These are phyloP conservation scores for Trachelus stipa DNA, from an alignment of 2,888 invertebrate genomes.

Conservation along the genomic window DNA sequence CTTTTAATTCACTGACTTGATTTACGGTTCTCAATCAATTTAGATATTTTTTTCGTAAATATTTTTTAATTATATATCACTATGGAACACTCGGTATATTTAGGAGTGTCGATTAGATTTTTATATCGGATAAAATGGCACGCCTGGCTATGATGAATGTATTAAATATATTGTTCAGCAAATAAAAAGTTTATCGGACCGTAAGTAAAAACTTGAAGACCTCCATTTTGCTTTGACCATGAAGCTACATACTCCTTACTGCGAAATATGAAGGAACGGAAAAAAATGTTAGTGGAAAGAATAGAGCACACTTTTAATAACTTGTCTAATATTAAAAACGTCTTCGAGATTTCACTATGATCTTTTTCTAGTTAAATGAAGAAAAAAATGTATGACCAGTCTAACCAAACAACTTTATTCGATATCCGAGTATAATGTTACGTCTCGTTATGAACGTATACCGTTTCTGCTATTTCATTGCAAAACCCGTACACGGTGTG, in stretches of 20 bases:
- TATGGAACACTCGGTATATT: background rate
- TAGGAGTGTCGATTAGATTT: background rate
- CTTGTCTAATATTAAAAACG: background rate
- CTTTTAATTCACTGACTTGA: background rate
- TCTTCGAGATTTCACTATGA: background rate
- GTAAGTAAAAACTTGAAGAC: background rate
- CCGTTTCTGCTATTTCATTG: conserved; percentile 48
- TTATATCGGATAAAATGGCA: background rate
- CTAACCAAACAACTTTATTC: conserved; percentile 38
- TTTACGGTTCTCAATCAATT: background rate
- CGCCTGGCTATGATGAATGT: background rate
- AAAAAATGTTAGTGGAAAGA: background rate
- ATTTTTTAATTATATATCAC: no score
- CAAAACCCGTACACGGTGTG: conserved; percentile 41
- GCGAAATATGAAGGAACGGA: background rate
- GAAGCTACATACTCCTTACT: background rate
- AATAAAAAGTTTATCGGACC: background rate
- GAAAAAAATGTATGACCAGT: background rate
- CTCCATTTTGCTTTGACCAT: background rate
- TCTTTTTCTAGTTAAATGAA: background rate
- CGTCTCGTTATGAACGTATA: conserved; percentile 39
- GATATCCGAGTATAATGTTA: conserved; percentile 45
- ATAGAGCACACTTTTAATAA: background rate
- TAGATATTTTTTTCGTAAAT: background rate
- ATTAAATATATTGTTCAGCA: background rate